phyloP scores from a whole-genome alignment of 2,113 vertebrate genomes.

The Oenanthe melanoleuca region DNA sequence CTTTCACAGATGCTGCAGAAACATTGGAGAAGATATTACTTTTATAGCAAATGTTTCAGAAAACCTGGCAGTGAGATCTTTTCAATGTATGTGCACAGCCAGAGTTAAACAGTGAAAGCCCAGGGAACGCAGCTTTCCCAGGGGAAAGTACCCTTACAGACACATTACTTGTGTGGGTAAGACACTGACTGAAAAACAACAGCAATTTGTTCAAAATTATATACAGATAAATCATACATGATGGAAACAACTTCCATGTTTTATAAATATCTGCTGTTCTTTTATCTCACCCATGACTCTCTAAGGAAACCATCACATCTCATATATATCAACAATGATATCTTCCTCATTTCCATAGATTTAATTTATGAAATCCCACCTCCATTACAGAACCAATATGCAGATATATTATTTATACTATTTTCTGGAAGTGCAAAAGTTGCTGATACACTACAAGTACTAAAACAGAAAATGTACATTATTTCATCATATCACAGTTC shows the following conservation, averaged over 20 bases:
- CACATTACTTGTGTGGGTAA: background rate
- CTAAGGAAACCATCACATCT: background rate
- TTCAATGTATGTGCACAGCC: background rate
- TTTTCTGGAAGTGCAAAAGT: background rate
- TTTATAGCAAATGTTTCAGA: background rate
- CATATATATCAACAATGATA: background rate
- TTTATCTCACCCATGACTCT: background rate
- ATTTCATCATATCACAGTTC: background rate
- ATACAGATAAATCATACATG: background rate
- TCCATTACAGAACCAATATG: background rate
- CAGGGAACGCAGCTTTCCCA: background rate
- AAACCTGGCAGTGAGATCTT: background rate
- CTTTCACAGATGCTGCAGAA: slow-evolving; percentile 89
- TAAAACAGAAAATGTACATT: background rate
- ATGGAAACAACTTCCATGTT: background rate
- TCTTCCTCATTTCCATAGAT: background rate
- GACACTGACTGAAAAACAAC: background rate
- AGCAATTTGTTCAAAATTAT: background rate
- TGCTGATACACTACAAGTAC: background rate
- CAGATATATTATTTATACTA: background rate
- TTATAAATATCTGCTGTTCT: background rate
- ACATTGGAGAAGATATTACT: slow-evolving; percentile 8
- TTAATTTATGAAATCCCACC: background rate
- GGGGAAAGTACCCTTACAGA: background rate
- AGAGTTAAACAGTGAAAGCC: background rate